These are phyloP conservation scores for Anticlea derivata DNA, from an alignment of 2,888 invertebrate genomes.

Conservation along the genomic window DNA sequence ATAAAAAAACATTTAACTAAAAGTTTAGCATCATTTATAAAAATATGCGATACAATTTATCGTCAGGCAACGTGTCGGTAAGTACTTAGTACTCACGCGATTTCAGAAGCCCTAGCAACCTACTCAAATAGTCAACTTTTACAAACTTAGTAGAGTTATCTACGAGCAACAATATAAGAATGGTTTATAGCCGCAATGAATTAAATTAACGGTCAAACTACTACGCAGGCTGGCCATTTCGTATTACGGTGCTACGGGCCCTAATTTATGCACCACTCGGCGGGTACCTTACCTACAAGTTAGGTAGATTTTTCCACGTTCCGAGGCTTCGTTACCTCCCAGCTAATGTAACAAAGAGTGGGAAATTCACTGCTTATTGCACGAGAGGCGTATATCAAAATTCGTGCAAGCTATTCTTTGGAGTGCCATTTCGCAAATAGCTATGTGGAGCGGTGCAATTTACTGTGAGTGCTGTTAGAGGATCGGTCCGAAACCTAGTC, in stretches of 20 bases:
- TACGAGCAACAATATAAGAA: slow-evolving; percentile 26
- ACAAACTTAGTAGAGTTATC: slow-evolving; percentile 21
- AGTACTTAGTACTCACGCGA: slow-evolving; percentile 29
- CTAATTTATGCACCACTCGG: slow-evolving; percentile 38
- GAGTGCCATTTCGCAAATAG: slow-evolving; percentile 41
- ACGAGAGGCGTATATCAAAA: slow-evolving; percentile 43
- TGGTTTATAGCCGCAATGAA: slow-evolving; percentile 35
- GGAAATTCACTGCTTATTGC: slow-evolving; percentile 33
- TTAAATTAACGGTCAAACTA: slow-evolving; percentile 39
- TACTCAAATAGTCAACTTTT: slow-evolving; percentile 19
- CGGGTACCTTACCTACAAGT: slow-evolving; percentile 20
- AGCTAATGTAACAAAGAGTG: slow-evolving; percentile 36
- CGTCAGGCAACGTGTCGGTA: slow-evolving; percentile 29
- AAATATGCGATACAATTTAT: slow-evolving; percentile 24
- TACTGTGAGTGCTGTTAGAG: slow-evolving; percentile 39
- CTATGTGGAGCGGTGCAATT: slow-evolving; percentile 45
- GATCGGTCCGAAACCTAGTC: slow-evolving; percentile 30
- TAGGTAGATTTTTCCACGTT: slow-evolving; percentile 26
- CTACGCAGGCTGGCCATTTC: slow-evolving; percentile 33
- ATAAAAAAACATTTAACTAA: slow-evolving; percentile 16
- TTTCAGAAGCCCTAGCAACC: slow-evolving; percentile 7
- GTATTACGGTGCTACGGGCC: slow-evolving; percentile 32
- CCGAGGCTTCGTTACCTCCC: slow-evolving; percentile 25
- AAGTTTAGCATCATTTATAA: slow-evolving; percentile 17
- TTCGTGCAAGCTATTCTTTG: slow-evolving; percentile 44